A percentile compares a stretch with the other conserved stretches of the same genome.
These are phyloP conservation scores for Microtus pennsylvanicus DNA, from an alignment of 2,113 vertebrate genomes.

Conservation along the genomic window DNA sequence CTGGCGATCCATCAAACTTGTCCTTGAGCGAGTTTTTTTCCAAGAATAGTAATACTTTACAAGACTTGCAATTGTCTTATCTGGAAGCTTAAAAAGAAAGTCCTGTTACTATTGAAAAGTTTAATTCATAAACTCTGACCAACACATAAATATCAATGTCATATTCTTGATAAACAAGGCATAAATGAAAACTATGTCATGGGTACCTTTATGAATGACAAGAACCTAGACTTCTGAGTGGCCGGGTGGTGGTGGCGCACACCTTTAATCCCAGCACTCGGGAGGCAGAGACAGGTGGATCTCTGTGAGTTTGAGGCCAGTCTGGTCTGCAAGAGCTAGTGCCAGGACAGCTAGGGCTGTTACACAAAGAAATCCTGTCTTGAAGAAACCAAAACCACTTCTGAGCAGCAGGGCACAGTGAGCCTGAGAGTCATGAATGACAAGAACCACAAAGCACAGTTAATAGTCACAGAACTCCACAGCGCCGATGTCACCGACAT, in stretches of 20 bases:
- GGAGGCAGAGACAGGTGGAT: not conserved
- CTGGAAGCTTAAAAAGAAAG: constrained; percentile 92
- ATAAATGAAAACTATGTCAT: constrained; percentile 36
- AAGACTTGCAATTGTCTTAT: constrained; percentile 99
- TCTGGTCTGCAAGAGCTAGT: not conserved
- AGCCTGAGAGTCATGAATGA: not conserved
- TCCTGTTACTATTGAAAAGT: constrained; percentile 55
- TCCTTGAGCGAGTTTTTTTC: constrained; percentile 99
- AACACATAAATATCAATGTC: not conserved
- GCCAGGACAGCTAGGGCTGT: not conserved
- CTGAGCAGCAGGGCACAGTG: not conserved
- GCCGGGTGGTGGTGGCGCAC: not conserved
- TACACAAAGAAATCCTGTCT: not conserved
- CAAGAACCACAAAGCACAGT: constrained; percentile 17
- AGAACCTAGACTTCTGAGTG: not conserved
- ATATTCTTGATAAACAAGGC: constrained; percentile 47
- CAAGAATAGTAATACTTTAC: constrained; percentile 99
- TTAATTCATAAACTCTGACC: constrained; percentile 53
- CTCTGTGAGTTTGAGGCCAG: not conserved
- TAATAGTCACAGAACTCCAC: not conserved
- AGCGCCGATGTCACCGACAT: not conserved
- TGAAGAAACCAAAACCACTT: not conserved
- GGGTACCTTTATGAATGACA: constrained; percentile 19
- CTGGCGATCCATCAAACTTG: constrained; percentile 99
- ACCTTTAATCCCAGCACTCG: not conserved